Percentiles rank a stretch among this genome's conserved stretches.
Conservation (phyloP, 2,113 vertebrate species). For the Macrotis lagotis region DNA sequence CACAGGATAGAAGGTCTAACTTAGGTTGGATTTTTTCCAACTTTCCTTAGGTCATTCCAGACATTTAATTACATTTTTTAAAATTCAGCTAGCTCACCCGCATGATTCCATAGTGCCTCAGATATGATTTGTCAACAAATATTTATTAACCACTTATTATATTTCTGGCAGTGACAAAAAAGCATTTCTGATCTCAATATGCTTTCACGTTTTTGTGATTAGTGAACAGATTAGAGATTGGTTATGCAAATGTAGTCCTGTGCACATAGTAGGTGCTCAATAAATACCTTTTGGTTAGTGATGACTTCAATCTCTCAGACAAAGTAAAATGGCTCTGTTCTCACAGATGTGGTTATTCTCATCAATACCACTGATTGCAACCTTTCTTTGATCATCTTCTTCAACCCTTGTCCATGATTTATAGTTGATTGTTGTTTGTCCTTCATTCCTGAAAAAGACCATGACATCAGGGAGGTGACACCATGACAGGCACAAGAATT, state of each 20-base stretch:
- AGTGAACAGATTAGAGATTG: background rate
- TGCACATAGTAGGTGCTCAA: background rate
- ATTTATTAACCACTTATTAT: background rate
- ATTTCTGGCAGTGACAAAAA: background rate
- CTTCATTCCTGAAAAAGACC: no score
- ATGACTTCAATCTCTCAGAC: background rate
- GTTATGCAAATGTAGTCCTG: background rate
- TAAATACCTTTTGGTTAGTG: background rate
- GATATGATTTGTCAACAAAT: background rate
- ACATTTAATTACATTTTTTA: background rate
- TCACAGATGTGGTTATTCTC: background rate
- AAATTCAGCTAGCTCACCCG: no score
- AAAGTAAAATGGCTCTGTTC: background rate
- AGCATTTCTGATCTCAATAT: background rate
- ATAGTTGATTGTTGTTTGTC: no score
- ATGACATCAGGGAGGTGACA: no score
- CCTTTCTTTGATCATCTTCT: no score
- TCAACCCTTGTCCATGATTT: background rate
- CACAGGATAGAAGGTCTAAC: background rate
- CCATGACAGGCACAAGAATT: no score
- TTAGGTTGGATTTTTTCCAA: background rate
- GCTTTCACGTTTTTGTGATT: background rate
- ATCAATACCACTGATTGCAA: background rate
- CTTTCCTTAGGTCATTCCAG: background rate
- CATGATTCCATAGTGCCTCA: background rate